phyloP scores from a whole-genome alignment of 2,113 vertebrate species.

The Clarias gariepinus region DNA sequence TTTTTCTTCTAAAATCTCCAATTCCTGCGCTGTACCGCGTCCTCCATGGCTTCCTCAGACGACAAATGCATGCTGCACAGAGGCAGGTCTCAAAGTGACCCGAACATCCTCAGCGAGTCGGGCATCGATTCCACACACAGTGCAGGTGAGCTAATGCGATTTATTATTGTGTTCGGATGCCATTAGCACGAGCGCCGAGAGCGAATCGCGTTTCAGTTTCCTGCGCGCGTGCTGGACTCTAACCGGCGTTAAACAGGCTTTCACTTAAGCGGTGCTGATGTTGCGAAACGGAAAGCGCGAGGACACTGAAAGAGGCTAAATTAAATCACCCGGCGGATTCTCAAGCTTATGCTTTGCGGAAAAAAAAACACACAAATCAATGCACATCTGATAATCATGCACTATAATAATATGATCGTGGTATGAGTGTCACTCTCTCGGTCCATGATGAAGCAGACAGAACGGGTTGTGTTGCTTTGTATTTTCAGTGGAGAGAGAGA shows the following conservation, averaged over 20 bases:
- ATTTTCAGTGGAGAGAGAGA: not conserved
- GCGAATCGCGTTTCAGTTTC: slow-evolving; percentile 23
- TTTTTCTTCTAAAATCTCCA: slow-evolving; percentile 52
- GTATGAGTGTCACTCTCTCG: slow-evolving; percentile 6
- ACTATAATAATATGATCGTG: not conserved
- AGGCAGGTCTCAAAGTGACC: slow-evolving; percentile 96
- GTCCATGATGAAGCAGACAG: not conserved
- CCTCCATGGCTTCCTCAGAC: slow-evolving; percentile 87
- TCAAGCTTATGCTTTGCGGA: not conserved
- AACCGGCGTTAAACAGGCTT: slow-evolving; percentile 19
- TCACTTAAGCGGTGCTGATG: slow-evolving; percentile 38
- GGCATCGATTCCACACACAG: slow-evolving; percentile 75
- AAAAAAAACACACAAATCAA: slow-evolving; percentile 15
- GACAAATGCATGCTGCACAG: slow-evolving; percentile 87
- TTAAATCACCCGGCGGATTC: slow-evolving; percentile 28
- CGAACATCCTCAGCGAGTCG: slow-evolving; percentile 87
- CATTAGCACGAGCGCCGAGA: slow-evolving; percentile 26
- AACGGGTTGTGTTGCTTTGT: slow-evolving; percentile 27
- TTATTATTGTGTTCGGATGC: slow-evolving; percentile 48
- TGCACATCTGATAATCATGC: slow-evolving; percentile 1
- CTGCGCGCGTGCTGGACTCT: slow-evolving; percentile 1
- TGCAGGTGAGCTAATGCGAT: slow-evolving; percentile 76
- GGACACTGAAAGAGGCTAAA: slow-evolving; percentile 18
- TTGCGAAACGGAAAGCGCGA: slow-evolving; percentile 1
- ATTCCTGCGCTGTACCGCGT: slow-evolving; percentile 68